Base-by-base conservation (phyloP, 30 jellyfish, hydroid and myxozoan genomes). In the Clytia hemisphaerica region DNA sequence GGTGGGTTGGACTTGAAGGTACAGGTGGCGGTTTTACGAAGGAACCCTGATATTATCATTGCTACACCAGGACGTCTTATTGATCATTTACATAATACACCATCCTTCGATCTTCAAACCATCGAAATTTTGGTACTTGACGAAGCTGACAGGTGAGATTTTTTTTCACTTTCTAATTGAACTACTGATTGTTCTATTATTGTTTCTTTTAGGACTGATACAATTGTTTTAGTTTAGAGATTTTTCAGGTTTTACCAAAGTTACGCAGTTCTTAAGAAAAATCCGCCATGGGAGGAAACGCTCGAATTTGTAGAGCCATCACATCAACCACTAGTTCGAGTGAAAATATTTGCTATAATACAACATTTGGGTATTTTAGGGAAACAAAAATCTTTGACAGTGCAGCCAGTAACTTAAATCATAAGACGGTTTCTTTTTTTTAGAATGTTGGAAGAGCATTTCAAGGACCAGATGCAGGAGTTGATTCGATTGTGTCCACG, bases 21-120 rank as follows among this genome's bases (percentile, higher is more conserved):
- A 38, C 99, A 92, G 67, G 97, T 84, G 55, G 92, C 99, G 5
- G 75, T 69, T 5, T 82, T 92, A 36, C 76, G 99, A 64, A 87
- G 73, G 15, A 67, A 58, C 4, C 96, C 99, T 2, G 99, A 92
- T 69, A 70, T 92, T 26, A 76, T 92, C 22, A 78, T 92, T 44
- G 95, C 96, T 33, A 92, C 99, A 6, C 99, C 99, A 30, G 99
- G 99, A n/a, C 94, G 99, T 15, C 76, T 92, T 21, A 88, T 92
- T 5, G 99, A 92, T 61, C 99, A 92, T 68, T 66, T 92, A 19
- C 94, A 82, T 48, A 92, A 92, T 71, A 69, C 96, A 1, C 95
- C 88, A 14, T 82, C 99, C 6, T 92, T 92, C 70, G 94, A 86
- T 74, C 48, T 92, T 40, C 95, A 92, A 57, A 67, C 77, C 10